These are phyloP conservation scores for Uromys caudimaculatus DNA, from an alignment of 2,797 vertebrate species.

Conservation along the genomic window DNA sequence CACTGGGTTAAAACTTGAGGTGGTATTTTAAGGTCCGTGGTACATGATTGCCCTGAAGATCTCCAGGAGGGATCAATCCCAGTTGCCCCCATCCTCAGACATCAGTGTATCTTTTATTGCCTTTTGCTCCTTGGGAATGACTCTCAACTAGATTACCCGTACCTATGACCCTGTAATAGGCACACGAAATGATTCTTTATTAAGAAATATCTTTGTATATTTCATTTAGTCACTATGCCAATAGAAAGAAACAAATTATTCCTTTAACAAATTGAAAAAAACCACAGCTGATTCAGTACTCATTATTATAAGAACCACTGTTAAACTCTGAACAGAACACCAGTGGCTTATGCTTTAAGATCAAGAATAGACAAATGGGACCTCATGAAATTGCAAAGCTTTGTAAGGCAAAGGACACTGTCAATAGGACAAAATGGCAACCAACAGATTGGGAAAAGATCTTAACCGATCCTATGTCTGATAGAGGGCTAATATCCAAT, in stretches of 20 bases:
- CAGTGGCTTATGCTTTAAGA: too few relatives aligned
- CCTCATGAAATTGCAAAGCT: too few relatives aligned
- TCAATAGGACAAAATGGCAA: too few relatives aligned
- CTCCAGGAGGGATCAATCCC: not conserved
- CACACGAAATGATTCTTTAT: not conserved
- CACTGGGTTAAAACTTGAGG: not conserved
- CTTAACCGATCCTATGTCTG: too few relatives aligned
- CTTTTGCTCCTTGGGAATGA: not conserved
- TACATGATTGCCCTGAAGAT: not conserved
- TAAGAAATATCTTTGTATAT: slow-evolving; percentile 22
- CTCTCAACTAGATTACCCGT: not conserved
- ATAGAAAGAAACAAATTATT: not conserved
- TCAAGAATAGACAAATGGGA: too few relatives aligned
- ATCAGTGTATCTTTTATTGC: not conserved
- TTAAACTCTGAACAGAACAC: slow-evolving; percentile 54
- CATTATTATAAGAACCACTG: slow-evolving; percentile 40
- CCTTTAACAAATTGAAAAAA: not conserved
- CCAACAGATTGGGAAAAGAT: too few relatives aligned
- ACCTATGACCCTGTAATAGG: not conserved
- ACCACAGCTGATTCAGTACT: not conserved
- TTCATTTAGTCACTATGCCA: slow-evolving; percentile 31
- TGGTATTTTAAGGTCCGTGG: not conserved
- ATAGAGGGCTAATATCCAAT: too few relatives aligned
- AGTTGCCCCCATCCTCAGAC: not conserved
- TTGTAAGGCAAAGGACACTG: too few relatives aligned